Evolutionary conservation across 1,140 invertebrate genomes (phyloP), one percentile per base, ranked within the genome.

Genomic region (Stegodyphus mimosarum): DNA sequence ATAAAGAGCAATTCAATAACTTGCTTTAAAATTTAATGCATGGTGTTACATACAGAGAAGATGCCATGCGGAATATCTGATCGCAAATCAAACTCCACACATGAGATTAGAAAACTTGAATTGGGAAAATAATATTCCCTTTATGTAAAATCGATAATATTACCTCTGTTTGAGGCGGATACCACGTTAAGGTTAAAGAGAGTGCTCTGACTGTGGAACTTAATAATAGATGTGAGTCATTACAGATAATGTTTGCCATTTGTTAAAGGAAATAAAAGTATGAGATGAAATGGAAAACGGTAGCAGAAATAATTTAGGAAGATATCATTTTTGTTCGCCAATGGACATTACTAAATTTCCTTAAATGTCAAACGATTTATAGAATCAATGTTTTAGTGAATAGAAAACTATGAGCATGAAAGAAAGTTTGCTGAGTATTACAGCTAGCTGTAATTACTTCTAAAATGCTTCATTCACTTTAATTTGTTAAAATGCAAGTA

Each of bases 121-220:
- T n/a, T 72, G 70, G 70, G 70, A 72, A 72, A 72, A 72, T 72
- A 72, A 72, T 72, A 72, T 51, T 72, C 70, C 70, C 50, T 72
- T 72, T 72, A 72, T 72, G 70, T 72, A 72, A 72, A 72, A 72
- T 72, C 70, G 10, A 72, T 72, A 72, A 33, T 33, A 33, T 33
- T 33, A 33, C 33, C 49, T 18, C 52, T 51, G 13, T 15, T 72
- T 50, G 13, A 51, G 10, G 18, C 50, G 6, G 5, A 13, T 70
- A 50, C 33, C 2, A 3, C 11, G 50, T 70, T 70, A 33, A 7
- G 7, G 0, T 10, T 15, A 70, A 70, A 70, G 69, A 49, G 10
- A 70, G 50, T 50, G 48, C 33, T 48, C 33, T 33, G 33, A 33
- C 33, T 33, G 33, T 70, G 33, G 17, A 15, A 15, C 50, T 70